Evolutionary conservation across 2,113 vertebrate genomes (phyloP).

Genomic region (Zootoca vivipara): DNA sequence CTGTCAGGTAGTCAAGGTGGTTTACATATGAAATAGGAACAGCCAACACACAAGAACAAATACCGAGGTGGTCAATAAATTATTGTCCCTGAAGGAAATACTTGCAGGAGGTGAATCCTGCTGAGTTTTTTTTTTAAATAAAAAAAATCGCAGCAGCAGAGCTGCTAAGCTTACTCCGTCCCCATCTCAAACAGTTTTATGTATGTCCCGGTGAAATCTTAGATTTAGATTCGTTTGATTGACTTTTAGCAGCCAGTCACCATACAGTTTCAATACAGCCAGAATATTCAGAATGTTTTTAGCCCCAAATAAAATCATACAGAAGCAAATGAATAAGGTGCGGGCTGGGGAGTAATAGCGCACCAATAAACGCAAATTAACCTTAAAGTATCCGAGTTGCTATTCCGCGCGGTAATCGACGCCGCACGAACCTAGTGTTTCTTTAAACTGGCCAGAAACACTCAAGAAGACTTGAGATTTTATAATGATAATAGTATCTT

Average conservation of each 20-base stretch:
- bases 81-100: no score
- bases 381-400: background rate
- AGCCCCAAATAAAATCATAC: background rate
- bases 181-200: background rate
- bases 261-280: background rate
- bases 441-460: background rate
- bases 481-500: no score
- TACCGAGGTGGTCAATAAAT: no score
- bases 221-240: background rate
- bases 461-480: background rate
- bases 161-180: background rate
- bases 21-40: no score
- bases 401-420: background rate
- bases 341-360: no score
- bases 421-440: background rate
- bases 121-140: background rate
- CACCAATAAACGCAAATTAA: no score
- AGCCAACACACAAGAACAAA: no score
- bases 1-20: no score
- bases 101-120: background rate
- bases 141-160: background rate
- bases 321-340: background rate
- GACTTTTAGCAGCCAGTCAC: background rate
- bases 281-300: background rate
- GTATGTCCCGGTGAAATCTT: background rate